Base-by-base conservation (phyloP, 2,797 vertebrate genomes). In the Micrastur ruficollis region DNA sequence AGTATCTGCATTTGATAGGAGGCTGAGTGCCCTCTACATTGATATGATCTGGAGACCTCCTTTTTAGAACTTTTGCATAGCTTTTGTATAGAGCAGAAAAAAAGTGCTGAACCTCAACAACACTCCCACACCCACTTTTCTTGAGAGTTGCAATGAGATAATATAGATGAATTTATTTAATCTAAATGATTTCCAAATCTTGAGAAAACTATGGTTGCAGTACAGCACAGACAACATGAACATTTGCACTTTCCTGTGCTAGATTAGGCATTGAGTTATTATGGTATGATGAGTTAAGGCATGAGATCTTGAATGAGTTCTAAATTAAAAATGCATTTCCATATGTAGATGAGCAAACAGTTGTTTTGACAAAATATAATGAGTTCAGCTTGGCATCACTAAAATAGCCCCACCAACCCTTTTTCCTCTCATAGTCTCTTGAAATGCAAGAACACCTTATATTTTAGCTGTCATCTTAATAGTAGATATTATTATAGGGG, bases 401-500 rank as follows among this genome's bases (percentile, higher is more conserved):
- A 93, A 94, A 97, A 86, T 96, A 80, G 58, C 27, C n/a, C 38
- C 44, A 67, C n/a, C 61, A 96, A 68, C 83, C n/a, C 25, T 89
- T 76, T 81, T 94, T 90, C 19, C 19, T 97, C 80, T 70, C 42
- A n/a, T 6, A 93, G 46, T 87, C 53, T 83, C 65, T 90, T 81
- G 79, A 97, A 96, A 93, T 66, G 49, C 66, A 93, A 92, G 55
- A 95, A 74, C 75, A 82, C 90, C 95, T 95, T 85, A 70, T 97
- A 83, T 90, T 96, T 91, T 93, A 91, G 76, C 40, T 94, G 81
- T 94, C 90, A 78, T 67, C 63, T 72, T 91, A 88, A 87, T 91
- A 34, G 80, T 74, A 97, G 87, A 95, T 95, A 81, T 90, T 80
- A 90, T 89, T 97, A 62, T 83, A 85, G 40, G 58, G 7, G 72